These are phyloP conservation scores for Caenorhabditis becei DNA, from an alignment of 2,888 invertebrate genomes.

Conservation along the genomic window DNA sequence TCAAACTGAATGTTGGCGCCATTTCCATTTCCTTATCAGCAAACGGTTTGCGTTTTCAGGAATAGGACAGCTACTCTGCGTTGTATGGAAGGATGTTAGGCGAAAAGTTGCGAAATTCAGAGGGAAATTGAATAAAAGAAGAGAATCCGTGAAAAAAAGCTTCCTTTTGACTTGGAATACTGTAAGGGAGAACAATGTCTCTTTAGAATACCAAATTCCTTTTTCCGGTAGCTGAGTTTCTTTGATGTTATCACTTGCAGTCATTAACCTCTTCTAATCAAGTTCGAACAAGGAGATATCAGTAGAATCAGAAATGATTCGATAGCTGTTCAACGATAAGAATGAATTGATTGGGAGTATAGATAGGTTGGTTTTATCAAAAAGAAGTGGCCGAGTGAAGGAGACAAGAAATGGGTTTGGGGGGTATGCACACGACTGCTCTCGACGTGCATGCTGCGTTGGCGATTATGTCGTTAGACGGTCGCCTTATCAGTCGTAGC, in stretches of 20 bases:
- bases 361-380: slow-evolving; percentile 60
- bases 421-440: slow-evolving; percentile 27
- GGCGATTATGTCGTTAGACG: slow-evolving; percentile 46
- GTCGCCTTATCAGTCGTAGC: slow-evolving; percentile 34
- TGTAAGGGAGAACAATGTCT: too few species aligned
- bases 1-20: slow-evolving; percentile 15
- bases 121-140: too few species aligned
- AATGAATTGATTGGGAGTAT: slow-evolving; percentile 50
- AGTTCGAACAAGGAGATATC: slow-evolving; percentile 33
- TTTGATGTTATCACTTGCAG: background rate
- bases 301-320: slow-evolving; percentile 37
- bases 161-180: too few species aligned
- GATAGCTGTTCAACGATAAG: slow-evolving; percentile 56
- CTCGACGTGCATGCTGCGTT: slow-evolving; percentile 21
- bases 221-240: too few species aligned
- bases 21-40: slow-evolving; percentile 37
- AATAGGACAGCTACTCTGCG: background rate
- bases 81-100: background rate
- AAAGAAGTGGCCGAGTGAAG: slow-evolving; percentile 27
- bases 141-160: too few species aligned
- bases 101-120: background rate
- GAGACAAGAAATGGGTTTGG: slow-evolving; percentile 29
- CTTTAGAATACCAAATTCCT: too few species aligned
- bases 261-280: slow-evolving; percentile 2
- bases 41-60: slow-evolving; percentile 5